phyloP scores from a whole-genome alignment of 2,888 invertebrate species.

The Stenoptilia bipunctidactyla region DNA sequence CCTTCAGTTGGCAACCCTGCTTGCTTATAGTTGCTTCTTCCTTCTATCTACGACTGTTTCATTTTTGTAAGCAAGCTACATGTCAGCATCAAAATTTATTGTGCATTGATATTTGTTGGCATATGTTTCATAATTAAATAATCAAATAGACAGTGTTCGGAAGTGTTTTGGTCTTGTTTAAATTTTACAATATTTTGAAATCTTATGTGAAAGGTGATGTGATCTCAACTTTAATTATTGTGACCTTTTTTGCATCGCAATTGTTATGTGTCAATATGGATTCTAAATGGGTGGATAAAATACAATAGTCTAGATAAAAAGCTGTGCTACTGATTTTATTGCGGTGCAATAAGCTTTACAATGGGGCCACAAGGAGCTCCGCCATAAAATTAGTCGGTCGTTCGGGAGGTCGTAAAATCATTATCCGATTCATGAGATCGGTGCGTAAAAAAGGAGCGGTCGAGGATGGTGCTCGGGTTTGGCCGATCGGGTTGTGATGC shows the following conservation, averaged over 20 bases:
- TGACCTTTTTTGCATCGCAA: slow-evolving; percentile 9
- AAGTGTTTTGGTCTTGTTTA: too few relatives aligned
- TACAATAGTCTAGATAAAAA: slow-evolving; percentile 30
- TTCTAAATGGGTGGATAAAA: slow-evolving; percentile 19
- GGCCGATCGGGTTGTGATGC: neutral
- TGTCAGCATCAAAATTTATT: too few relatives aligned
- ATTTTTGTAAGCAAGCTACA: neutral
- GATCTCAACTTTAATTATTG: slow-evolving; percentile 5
- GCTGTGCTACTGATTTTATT: slow-evolving; percentile 38
- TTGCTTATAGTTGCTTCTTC: neutral
- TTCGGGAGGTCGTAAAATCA: slow-evolving; percentile 47
- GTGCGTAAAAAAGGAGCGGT: slow-evolving; percentile 34
- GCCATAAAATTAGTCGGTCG: slow-evolving; percentile 49
- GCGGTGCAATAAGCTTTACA: slow-evolving; percentile 44
- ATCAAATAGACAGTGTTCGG: too few relatives aligned
- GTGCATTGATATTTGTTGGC: too few relatives aligned
- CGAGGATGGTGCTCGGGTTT: slow-evolving; percentile 42
- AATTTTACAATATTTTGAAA: too few relatives aligned
- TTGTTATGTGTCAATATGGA: slow-evolving; percentile 44
- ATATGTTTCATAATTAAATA: too few relatives aligned
- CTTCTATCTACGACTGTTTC: neutral
- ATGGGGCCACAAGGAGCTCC: slow-evolving; percentile 62
- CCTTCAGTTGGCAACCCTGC: neutral
- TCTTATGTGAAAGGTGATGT: too few relatives aligned
- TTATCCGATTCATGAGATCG: slow-evolving; percentile 45